A percentile compares a stretch with the other conserved stretches of the same genome.
phyloP scores from a whole-genome alignment of 2,113 vertebrate species.

The Tachycineta bicolor region DNA sequence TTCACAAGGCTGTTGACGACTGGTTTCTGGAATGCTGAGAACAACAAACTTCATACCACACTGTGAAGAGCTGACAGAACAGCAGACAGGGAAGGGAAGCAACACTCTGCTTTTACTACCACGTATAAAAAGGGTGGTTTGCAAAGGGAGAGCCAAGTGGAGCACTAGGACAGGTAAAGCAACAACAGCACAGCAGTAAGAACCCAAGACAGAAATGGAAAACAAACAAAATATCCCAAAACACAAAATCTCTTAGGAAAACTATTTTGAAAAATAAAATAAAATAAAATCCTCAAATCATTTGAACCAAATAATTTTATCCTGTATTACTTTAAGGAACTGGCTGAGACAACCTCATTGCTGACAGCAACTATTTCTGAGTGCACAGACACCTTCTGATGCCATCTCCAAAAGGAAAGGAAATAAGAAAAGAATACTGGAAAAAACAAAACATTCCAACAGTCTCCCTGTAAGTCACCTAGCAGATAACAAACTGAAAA shows the following conservation, averaged over 20 bases:
- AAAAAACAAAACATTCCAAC: background rate
- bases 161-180: background rate
- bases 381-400: background rate
- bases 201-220: background rate
- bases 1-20: background rate
- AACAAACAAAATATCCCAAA: background rate
- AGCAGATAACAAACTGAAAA: background rate
- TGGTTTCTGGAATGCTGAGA: slow-evolving; percentile 3
- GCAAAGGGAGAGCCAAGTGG: background rate
- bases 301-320: background rate
- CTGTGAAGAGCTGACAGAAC: background rate
- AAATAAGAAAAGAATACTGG: background rate
- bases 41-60: background rate
- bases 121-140: background rate
- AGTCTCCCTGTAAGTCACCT: background rate
- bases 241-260: background rate
- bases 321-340: background rate
- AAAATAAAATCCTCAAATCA: background rate
- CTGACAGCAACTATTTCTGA: background rate
- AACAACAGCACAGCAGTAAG: background rate
- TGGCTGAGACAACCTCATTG: background rate
- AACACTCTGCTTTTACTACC: background rate
- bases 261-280: background rate
- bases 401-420: background rate
- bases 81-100: background rate